Base-by-base conservation (phyloP, 2,113 vertebrate species). In the Tretioscincus oriximinensis region DNA sequence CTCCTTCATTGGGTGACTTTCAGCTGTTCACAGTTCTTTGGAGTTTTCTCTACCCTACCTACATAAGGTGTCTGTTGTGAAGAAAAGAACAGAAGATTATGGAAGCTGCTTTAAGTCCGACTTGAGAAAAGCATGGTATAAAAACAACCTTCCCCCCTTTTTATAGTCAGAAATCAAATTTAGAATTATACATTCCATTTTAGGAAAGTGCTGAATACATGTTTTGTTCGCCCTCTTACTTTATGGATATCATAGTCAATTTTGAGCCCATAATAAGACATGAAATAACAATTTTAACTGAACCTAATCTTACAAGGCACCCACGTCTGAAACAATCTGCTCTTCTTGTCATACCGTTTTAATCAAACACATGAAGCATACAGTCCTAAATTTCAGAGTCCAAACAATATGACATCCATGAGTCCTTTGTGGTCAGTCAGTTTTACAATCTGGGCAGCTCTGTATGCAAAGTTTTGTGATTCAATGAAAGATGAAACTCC, bases 391-490 rank as follows among this genome's bases (percentile, higher is more conserved):
- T 64, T 14, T n/a, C 0, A 12, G 0, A 41, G 29, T 47, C 20
- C 82, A 68, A 65, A 78, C 1, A 47, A 73, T 64, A 74, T 58
- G 5, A 61, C 76, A 78, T 4, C 26, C 87, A 5, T 86, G 70
- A 84, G 75, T 81, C 78, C 16, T 28, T 67, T 88, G 31, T 76
- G 73, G 80, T 21, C 83, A 78, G 58, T 84, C 61, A 16, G 26
- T 81, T 31, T 87, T 80, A 89, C 69, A 88, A 83, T 88, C 22
- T 51, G 2, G 11, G 1, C 72, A 82, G 81, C 24, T 81, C 35
- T 90, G 81, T 73, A 76, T 84, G 69, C 18, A 83, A 64, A 79
- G 66, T 58, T 79, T 90, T 85, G 69, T 88, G 67, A 84, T 86
- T 90, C 87, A 4, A 78, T 24, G 31, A 85, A 88, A 91, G 76